phyloP scores from a whole-genome alignment of 2,113 vertebrate genomes.

The Loxodonta africana region DNA sequence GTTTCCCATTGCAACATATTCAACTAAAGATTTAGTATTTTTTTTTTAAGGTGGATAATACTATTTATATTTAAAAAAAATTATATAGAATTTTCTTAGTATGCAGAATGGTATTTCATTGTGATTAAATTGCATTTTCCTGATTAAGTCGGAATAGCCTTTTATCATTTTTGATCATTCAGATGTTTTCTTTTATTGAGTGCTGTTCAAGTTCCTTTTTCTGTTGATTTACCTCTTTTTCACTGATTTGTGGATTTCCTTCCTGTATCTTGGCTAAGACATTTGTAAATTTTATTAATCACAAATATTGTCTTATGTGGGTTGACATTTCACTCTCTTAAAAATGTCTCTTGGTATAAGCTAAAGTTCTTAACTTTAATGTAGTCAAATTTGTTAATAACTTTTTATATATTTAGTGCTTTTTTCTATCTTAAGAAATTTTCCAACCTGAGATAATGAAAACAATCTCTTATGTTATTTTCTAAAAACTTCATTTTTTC shows the following conservation, averaged over 20 bases:
- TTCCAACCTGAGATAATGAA: neutral
- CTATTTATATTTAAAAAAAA: too few species aligned
- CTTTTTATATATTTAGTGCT: neutral
- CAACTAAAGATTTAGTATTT: neutral
- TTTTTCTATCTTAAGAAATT: neutral
- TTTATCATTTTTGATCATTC: conserved; percentile 16
- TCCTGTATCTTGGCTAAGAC: neutral
- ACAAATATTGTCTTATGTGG: neutral
- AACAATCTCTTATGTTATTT: neutral
- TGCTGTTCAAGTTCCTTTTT: neutral
- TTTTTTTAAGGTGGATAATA: neutral
- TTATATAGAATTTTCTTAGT: too few species aligned
- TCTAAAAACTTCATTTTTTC: neutral
- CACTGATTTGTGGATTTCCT: neutral
- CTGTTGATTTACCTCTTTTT: neutral
- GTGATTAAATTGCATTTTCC: neutral
- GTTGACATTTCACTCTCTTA: neutral
- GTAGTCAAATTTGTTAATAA: neutral
- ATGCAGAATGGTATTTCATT: neutral
- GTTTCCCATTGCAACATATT: neutral
- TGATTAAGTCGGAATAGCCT: neutral
- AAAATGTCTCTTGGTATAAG: neutral
- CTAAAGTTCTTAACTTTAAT: neutral
- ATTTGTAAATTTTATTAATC: neutral
- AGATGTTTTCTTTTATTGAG: neutral